Conservation (phyloP, 2,113 vertebrate genomes). For the Urocitellus parryii region DNA sequence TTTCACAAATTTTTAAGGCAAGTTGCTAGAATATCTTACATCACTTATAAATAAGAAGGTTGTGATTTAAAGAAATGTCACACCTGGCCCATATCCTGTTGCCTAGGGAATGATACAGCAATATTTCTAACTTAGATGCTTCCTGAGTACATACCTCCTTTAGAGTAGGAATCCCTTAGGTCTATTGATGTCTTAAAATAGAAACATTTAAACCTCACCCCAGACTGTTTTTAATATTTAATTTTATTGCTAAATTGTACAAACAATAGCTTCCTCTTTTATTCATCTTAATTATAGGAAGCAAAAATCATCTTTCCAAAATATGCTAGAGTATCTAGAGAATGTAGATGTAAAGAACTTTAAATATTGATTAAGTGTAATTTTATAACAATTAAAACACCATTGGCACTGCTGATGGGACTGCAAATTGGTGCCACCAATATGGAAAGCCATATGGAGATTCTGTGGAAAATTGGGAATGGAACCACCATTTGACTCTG, state of each 20-base stretch:
- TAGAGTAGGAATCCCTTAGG: background rate
- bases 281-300: background rate
- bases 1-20: background rate
- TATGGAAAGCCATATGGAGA: too few species aligned
- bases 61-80: background rate
- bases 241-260: background rate
- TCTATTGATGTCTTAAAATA: background rate
- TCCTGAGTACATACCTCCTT: background rate
- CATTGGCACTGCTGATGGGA: background rate
- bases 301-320: background rate
- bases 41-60: background rate
- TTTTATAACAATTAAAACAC: background rate
- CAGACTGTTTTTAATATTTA: background rate
- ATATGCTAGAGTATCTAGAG: background rate
- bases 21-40: background rate
- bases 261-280: background rate
- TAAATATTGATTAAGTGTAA: background rate
- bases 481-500: too few species aligned
- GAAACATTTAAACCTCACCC: accelerated
- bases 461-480: too few species aligned
- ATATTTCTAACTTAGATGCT: background rate
- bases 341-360: background rate
- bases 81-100: background rate
- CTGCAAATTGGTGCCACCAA: too few species aligned
- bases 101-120: background rate